Evolutionary conservation across 2,113 vertebrate species (phyloP).

Genomic region (Polypterus senegalus): DNA sequence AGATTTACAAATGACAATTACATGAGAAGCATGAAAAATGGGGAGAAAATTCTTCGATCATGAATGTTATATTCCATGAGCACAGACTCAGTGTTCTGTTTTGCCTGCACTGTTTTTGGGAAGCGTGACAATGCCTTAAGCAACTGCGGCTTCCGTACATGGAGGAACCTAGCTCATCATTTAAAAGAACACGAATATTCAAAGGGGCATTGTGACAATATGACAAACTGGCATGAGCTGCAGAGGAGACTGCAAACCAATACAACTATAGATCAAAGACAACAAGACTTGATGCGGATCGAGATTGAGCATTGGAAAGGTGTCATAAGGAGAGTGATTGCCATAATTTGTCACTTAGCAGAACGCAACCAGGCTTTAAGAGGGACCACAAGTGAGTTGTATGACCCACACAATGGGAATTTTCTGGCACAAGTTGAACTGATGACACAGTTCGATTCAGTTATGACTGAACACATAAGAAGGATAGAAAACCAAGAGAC

Average conservation of each 20-base stretch:
- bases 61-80: conserved; percentile 16
- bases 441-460: no score
- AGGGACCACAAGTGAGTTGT: background rate
- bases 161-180: conserved; percentile 19
- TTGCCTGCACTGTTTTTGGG: conserved; percentile 16
- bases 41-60: conserved; percentile 14
- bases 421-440: no score
- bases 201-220: conserved; percentile 16
- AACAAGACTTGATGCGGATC: no score
- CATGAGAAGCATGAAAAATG: no score
- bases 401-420: no score
- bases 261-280: conserved; percentile 15
- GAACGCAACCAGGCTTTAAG: conserved; percentile 11
- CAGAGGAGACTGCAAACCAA: conserved; percentile 19
- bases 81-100: conserved; percentile 18
- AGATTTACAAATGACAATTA: no score
- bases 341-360: conserved; percentile 12
- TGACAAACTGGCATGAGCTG: conserved; percentile 20
- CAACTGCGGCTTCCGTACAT: conserved; percentile 10
- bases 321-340: conserved; percentile 13
- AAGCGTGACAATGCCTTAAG: conserved; percentile 15
- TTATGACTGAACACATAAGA: no score
- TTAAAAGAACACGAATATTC: conserved; percentile 21
- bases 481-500: no score
- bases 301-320: conserved; percentile 15